Evolutionary conservation across 2,797 vertebrate genomes (phyloP).

Genomic region (Dryobates pubescens): DNA sequence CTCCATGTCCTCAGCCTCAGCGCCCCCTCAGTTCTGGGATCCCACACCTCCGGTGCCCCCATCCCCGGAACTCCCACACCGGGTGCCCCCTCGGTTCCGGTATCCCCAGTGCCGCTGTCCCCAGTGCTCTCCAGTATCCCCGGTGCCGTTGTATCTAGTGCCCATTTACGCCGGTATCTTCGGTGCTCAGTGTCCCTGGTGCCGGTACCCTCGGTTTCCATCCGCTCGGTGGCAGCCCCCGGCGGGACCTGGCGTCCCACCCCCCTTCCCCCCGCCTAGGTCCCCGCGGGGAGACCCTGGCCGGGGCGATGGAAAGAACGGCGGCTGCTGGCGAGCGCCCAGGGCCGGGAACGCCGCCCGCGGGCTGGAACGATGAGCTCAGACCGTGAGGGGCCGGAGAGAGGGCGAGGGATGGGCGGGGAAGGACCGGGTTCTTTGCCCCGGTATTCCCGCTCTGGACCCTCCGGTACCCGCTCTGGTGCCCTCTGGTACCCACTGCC

Average conservation of each 20-base stretch:
- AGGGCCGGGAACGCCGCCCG: conserved; percentile 39
- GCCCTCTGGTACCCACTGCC: not conserved
- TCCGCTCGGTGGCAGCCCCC: not conserved
- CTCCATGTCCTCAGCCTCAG: not conserved
- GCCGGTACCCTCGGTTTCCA: not conserved
- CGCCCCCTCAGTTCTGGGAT: not conserved
- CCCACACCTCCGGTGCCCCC: not conserved
- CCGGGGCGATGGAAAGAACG: conserved; percentile 29
- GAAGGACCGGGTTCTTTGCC: not conserved
- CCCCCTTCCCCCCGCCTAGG: not conserved
- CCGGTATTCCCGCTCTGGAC: too few relatives aligned
- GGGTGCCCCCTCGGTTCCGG: not conserved
- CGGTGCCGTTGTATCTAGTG: not conserved
- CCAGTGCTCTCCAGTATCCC: not conserved
- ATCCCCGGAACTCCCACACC: not conserved
- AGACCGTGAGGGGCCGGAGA: conserved; percentile 25
- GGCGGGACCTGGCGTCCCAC: not conserved
- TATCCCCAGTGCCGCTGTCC: too few relatives aligned
- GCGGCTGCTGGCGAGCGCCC: conserved; percentile 19
- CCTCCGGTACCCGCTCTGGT: too few relatives aligned
- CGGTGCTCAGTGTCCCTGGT: not conserved
- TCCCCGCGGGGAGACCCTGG: conserved; percentile 25
- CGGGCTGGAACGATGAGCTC: conserved; percentile 55
- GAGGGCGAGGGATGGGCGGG: not conserved
- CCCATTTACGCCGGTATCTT: not conserved